These are phyloP conservation scores for Hydra vulgaris DNA, from an alignment of 30 jellyfish, hydroid and myxozoan species.

Conservation along the genomic window DNA sequence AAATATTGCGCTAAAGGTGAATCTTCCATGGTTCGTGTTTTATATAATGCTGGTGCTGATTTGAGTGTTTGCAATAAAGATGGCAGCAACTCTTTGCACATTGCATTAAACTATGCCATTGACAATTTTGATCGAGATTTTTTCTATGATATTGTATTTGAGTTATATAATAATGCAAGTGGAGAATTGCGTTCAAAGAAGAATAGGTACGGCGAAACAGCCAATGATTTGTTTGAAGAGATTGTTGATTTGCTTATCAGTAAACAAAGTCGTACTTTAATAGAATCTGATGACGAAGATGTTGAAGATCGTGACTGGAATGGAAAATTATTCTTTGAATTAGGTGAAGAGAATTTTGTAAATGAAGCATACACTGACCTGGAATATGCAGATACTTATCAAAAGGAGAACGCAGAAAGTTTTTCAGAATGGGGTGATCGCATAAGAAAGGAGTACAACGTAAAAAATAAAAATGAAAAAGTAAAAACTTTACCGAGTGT, in stretches of 20 bases:
- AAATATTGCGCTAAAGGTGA: slow-evolving; percentile 24
- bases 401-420: slow-evolving; percentile 1
- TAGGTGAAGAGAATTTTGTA: slow-evolving; percentile 17
- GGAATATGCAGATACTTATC: slow-evolving; percentile 20
- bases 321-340: slow-evolving; percentile 22
- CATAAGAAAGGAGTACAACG: slow-evolving; percentile 3
- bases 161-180: background rate
- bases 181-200: slow-evolving; percentile 12
- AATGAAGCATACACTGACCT: slow-evolving; percentile 10
- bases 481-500: background rate
- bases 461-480: background rate
- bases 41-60: slow-evolving; percentile 14
- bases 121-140: slow-evolving; percentile 5
- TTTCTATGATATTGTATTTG: slow-evolving; percentile 1
- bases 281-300: slow-evolving; percentile 19
- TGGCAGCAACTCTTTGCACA: slow-evolving; percentile 7
- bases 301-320: slow-evolving; percentile 18
- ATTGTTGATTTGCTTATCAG: background rate
- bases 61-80: slow-evolving; percentile 5
- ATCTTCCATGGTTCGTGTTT: slow-evolving; percentile 1
- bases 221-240: slow-evolving; percentile 27
- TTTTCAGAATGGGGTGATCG: slow-evolving; percentile 45
- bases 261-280: background rate
- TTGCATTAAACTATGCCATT: slow-evolving; percentile 17
- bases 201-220: slow-evolving; percentile 32